Evolutionary conservation across 2,797 vertebrate genomes (phyloP).

Genomic region (Ctenochaetus hawaiiensis): DNA sequence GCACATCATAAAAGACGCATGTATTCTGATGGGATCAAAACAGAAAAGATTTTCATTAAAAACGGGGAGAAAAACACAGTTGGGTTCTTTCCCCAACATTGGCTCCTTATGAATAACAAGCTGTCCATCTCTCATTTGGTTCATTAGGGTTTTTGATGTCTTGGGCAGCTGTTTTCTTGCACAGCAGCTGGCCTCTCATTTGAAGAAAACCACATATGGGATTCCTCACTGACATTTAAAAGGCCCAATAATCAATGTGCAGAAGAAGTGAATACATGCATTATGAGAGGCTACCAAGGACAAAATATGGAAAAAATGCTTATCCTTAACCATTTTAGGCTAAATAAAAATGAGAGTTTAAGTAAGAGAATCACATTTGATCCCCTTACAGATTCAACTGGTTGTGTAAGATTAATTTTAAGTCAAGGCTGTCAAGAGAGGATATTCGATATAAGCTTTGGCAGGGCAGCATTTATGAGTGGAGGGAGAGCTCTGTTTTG

Average conservation of each 20-base stretch:
- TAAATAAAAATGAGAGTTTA: slow-evolving; percentile 8
- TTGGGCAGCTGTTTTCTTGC: slow-evolving; percentile 45
- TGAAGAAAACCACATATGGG: slow-evolving; percentile 23
- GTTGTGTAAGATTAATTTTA: slow-evolving; percentile 45
- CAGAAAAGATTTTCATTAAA: not conserved
- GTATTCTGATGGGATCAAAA: slow-evolving; percentile 3
- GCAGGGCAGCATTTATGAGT: slow-evolving; percentile 29
- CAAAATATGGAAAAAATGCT: slow-evolving; percentile 10
- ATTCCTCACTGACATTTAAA: slow-evolving; percentile 25
- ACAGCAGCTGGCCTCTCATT: slow-evolving; percentile 34
- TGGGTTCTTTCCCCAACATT: not conserved
- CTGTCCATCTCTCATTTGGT: not conserved
- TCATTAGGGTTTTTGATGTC: slow-evolving; percentile 34
- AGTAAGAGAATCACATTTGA: slow-evolving; percentile 32
- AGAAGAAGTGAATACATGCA: not conserved
- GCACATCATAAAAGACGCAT: slow-evolving; percentile 12
- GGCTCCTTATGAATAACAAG: slow-evolving; percentile 29
- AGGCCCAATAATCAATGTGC: slow-evolving; percentile 19
- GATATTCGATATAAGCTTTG: slow-evolving; percentile 30
- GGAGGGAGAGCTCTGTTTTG: slow-evolving; percentile 22
- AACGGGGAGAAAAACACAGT: not conserved
- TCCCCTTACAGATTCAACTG: slow-evolving; percentile 26
- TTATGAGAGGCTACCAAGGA: not conserved
- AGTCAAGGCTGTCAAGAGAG: slow-evolving; percentile 29
- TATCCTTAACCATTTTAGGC: not conserved